These are phyloP conservation scores for Galerucella pusilla DNA, from an alignment of 2,888 invertebrate genomes.

Conservation along the genomic window DNA sequence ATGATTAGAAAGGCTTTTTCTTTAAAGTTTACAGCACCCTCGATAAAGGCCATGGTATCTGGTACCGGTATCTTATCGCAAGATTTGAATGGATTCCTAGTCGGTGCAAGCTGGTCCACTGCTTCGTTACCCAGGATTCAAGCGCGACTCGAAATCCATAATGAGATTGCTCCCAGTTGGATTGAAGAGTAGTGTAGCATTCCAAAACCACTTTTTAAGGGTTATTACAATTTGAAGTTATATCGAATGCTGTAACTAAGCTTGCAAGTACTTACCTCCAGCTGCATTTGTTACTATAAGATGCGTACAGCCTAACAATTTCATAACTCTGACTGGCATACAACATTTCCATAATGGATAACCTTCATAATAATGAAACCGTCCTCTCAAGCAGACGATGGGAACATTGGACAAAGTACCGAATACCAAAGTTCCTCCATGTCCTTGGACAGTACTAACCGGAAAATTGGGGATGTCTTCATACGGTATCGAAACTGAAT, in stretches of 20 bases:
- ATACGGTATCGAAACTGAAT: constrained; percentile 66
- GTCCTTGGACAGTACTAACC: constrained; percentile 85
- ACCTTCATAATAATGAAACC: constrained; percentile 95
- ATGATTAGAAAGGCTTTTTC: no score
- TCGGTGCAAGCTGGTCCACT: no score
- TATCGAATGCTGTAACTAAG: not conserved
- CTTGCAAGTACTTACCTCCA: constrained; percentile 71
- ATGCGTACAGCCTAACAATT: constrained; percentile 85
- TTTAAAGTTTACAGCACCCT: no score
- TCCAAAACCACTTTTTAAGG: no score
- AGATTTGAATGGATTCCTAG: no score
- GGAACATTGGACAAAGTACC: constrained; percentile 80
- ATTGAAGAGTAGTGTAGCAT: no score
- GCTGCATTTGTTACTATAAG: constrained; percentile 89
- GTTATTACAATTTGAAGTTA: not conserved
- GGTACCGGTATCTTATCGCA: no score
- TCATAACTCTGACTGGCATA: constrained; percentile 93
- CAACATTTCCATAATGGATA: constrained; percentile 90
- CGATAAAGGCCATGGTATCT: no score
- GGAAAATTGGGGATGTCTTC: constrained; percentile 93
- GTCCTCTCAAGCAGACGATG: constrained; percentile 93
- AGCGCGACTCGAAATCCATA: no score
- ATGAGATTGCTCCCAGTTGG: no score
- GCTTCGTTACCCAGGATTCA: no score
- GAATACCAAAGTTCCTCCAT: constrained; percentile 88